Base-by-base conservation (phyloP, 2,888 invertebrate genomes). In the Orthonevra nobilis region DNA sequence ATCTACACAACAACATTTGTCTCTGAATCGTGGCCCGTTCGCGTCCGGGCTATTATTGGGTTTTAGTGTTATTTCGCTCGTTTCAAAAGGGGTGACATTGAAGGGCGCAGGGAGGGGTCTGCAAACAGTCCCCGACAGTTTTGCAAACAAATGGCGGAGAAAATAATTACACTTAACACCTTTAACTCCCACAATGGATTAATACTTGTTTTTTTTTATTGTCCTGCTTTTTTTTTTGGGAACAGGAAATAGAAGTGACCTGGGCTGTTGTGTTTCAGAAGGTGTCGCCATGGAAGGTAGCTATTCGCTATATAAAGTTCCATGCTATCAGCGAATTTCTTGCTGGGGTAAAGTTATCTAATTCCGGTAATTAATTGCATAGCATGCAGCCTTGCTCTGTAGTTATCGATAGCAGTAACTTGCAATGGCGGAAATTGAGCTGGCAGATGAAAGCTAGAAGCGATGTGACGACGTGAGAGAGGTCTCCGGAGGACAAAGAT, bases 91-190 rank as follows among this genome's bases (percentile, higher is more conserved):
- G 58, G 52, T 60, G 72, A 66, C 64, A 66, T 34, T 30, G 28
- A 14, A 26, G 34, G n/a, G 9, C 12, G 9, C 34, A 12, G 7
- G 17, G 30, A 38, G n/a, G n/a, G 44, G 32, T 26, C 26, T 20
- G n/a, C 34, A 32, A 32, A 73, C 38, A 58, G 56, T 56, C 28
- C 46, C 60, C 23, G 19, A 58, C 50, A 63, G 23, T 66, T 74
- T 46, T 28, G 17, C 56, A 70, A 10, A 50, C 44, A 64, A 77
- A 77, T 64, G 63, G 38, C 42, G 19, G 72, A 32, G 19, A 19
- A 58, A 72, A 66, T 73, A 66, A 73, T 79, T 73, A 68, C 66
- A 48, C 23, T 79, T 79, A 79, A 73, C 79, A 73, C 79, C 73
- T 73, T 50, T 44, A 56, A 50, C 66, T 54, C 36, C 50, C 56